phyloP scores from a whole-genome alignment of 2,113 vertebrate genomes.

The Rhinopomastus cyanomelas region DNA sequence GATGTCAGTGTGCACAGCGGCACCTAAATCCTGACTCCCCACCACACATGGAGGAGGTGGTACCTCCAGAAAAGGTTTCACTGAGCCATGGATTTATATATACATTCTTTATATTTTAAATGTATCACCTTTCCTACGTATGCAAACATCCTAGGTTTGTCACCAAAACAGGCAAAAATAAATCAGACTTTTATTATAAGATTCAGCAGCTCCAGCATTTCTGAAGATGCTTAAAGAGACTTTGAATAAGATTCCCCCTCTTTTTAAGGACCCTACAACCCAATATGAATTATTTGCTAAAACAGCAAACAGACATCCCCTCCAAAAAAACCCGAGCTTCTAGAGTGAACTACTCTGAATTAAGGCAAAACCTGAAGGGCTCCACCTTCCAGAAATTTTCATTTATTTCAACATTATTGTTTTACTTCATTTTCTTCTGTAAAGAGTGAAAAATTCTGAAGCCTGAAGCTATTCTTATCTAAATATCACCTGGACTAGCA shows the following conservation, averaged over 20 bases:
- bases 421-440: background rate
- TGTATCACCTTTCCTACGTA: background rate
- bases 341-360: background rate
- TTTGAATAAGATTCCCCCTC: background rate
- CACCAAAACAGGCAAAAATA: background rate
- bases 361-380: background rate
- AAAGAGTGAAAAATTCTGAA: background rate
- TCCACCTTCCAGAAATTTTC: background rate
- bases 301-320: background rate
- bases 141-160: background rate
- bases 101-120: background rate
- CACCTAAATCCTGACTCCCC: background rate
- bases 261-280: background rate
- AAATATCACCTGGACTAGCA: background rate
- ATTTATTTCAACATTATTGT: background rate
- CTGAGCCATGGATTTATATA: background rate
- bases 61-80: background rate
- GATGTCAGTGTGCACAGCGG: background rate
- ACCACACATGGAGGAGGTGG: rapidly evolving
- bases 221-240: background rate
- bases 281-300: background rate
- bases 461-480: background rate
- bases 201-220: background rate
- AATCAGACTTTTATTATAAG: background rate
- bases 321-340: background rate